Base-by-base conservation (phyloP, 2,113 vertebrate genomes). In the Stigmatopora argus region DNA sequence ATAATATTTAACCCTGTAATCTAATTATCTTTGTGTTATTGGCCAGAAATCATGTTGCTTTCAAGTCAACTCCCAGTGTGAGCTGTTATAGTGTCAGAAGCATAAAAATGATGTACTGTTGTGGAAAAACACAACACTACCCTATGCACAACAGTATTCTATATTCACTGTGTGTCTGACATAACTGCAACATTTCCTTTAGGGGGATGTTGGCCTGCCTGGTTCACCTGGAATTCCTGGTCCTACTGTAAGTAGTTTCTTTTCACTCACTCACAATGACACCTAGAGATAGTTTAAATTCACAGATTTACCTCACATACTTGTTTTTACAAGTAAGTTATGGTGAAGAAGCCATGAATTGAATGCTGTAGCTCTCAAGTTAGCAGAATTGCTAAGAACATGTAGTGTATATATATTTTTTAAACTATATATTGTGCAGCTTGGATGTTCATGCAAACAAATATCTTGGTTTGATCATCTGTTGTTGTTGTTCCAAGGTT, bases 141-240 rank as follows among this genome's bases (percentile, higher is more conserved):
- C 12, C 21, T 15, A 19, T 57, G 31, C 34, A 57, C 26, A 34
- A 18, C 44, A 51, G 12, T 73, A 51, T 64, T 78, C 26, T 70
- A 44, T 57, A 14, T 70, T 66, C n/a, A 72, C 57, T 47, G 53
- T 67, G 60, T 74, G 13, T 64, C 38, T 82, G 77, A 80, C 62
- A 60, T 18, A 6, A 46, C 14, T 83, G 51, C 60, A 47, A 71
- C 47, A 74, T 71, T 83, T 86, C 63, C 66, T 61, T 65, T 84
- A 95, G 94, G 94, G 94, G 66, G 94, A 95, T 83, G 80, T 83
- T 70, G 94, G 94, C 34, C 81, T 92, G 62, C 70, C 92, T 66
- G 94, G 94, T 7, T 65, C 80, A 4, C 85, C 91, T 7, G 94
- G 94, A 78, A 65, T 71, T 26, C 56, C 81, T 55, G 94, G 93